Base-by-base conservation (phyloP, 2,888 invertebrate genomes). In the Tetrapedia diversipes region DNA sequence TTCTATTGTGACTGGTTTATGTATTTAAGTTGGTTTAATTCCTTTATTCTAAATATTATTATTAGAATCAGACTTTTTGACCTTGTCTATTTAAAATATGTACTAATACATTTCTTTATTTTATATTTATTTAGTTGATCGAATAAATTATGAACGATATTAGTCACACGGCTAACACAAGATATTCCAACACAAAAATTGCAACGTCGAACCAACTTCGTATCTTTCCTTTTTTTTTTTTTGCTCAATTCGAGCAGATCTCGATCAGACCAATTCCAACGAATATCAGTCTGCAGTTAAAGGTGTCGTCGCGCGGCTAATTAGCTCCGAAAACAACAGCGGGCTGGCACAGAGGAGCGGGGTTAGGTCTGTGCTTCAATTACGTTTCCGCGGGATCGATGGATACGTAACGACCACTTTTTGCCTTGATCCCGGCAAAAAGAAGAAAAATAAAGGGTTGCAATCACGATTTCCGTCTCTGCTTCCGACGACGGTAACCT, bases 221-320 rank as follows among this genome's bases (percentile, higher is more conserved):
- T n/a, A 8, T 8, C 1, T 66, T 27, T 19, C 10, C 8, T 0
- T n/a, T 57, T 57, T 32, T 34, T 22, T n/a, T n/a, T n/a, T n/a
- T n/a, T n/a, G n/a, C n/a, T 1, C 19, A 4, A 37, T 19, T 8
- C 24, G 7, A 22, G 4, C 8, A 11, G 16, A 32, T 1, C 24
- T 32, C 54, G 65, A 54, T 54, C 32, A 32, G 19, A 32, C 14
- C 14, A 11, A 14, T 56, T 32, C 14, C 7, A 10, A 34, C 56
- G 54, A 65, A 49, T 66, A 56, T 66, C 66, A 39, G 45, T 32
- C 34, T 29, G 11, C 43, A 34, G 43, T 64, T 56, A 43, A 64
- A 57, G 49, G 63, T 57, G 43, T 74, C 72, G 64, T 57, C 37
- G 37, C 39, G 57, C 51, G 56, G 57, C 74, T 74, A 74, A 74